These are phyloP conservation scores for Notiomystis cincta DNA, from an alignment of 2,113 vertebrate species.

Conservation along the genomic window DNA sequence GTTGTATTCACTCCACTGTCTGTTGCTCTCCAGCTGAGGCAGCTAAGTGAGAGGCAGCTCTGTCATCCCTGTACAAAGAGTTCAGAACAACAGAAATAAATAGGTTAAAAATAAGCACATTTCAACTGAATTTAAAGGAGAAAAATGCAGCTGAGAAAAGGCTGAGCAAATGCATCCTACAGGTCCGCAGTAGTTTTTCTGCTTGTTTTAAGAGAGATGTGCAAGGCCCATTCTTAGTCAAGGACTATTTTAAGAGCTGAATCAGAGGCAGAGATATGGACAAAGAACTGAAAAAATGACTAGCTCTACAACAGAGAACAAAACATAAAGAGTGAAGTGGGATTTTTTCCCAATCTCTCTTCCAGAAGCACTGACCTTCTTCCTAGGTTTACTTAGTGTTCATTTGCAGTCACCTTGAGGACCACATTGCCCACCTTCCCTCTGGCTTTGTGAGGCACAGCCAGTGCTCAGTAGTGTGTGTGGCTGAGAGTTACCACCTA, in stretches of 20 bases:
- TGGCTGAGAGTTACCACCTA: neutral
- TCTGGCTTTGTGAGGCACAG: neutral
- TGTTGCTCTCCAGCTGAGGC: neutral
- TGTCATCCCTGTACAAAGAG: neutral
- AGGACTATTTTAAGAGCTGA: neutral
- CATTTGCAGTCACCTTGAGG: neutral
- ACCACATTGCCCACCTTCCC: neutral
- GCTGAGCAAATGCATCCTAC: neutral
- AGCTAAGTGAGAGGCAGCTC: neutral
- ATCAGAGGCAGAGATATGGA: neutral
- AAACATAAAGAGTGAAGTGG: accelerated
- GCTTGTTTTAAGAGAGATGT: neutral
- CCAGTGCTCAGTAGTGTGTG: accelerated
- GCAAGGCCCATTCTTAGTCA: neutral
- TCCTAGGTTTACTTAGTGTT: neutral
- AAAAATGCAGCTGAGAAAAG: neutral
- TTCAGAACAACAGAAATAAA: neutral
- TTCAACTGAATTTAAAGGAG: neutral
- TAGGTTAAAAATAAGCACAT: neutral
- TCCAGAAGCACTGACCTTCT: neutral
- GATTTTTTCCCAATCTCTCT: neutral
- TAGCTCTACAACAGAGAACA: neutral
- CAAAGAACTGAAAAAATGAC: neutral
- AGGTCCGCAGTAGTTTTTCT: neutral
- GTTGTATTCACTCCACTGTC: neutral